Evolutionary conservation across 2,888 invertebrate genomes (phyloP).

Genomic region (Linhomoeus sp.): DNA sequence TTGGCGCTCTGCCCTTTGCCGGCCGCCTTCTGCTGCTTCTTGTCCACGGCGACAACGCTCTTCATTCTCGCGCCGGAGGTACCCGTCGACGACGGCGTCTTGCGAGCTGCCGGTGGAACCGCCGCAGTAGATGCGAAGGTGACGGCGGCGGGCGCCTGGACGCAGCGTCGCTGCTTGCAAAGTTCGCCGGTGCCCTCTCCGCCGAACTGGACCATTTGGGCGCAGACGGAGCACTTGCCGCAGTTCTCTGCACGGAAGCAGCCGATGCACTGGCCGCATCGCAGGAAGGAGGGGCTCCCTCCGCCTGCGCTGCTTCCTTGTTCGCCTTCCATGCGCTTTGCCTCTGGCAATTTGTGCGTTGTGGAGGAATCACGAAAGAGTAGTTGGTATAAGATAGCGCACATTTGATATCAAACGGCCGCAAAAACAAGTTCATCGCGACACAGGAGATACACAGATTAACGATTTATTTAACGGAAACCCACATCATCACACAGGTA

Average conservation of each 20-base stretch:
- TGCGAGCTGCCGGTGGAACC: background rate
- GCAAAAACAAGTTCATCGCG: too few relatives aligned
- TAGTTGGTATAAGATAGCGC: too few relatives aligned
- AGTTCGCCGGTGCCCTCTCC: background rate
- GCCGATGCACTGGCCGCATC: constrained; percentile 55
- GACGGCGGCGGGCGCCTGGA: background rate
- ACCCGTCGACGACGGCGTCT: background rate
- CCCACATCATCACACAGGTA: too few relatives aligned
- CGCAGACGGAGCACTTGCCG: constrained; percentile 44
- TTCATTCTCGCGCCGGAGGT: background rate
- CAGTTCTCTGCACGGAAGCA: constrained; percentile 50
- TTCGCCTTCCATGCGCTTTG: too few relatives aligned
- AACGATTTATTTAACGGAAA: too few relatives aligned
- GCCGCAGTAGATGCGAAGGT: background rate
- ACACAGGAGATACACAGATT: too few relatives aligned
- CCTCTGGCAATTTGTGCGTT: too few relatives aligned
- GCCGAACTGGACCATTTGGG: constrained; percentile 18
- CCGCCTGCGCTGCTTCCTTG: too few relatives aligned
- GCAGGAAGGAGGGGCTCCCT: too few relatives aligned
- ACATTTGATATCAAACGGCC: too few relatives aligned
- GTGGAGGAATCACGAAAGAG: too few relatives aligned
- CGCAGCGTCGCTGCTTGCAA: background rate
- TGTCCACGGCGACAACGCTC: background rate
- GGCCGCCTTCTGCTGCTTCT: background rate
- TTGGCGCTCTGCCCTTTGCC: background rate